Percentiles rank a stretch among this genome's conserved stretches.
These are phyloP conservation scores for Mellilla xanthometata DNA, from an alignment of 2,888 invertebrate genomes.

Conservation along the genomic window DNA sequence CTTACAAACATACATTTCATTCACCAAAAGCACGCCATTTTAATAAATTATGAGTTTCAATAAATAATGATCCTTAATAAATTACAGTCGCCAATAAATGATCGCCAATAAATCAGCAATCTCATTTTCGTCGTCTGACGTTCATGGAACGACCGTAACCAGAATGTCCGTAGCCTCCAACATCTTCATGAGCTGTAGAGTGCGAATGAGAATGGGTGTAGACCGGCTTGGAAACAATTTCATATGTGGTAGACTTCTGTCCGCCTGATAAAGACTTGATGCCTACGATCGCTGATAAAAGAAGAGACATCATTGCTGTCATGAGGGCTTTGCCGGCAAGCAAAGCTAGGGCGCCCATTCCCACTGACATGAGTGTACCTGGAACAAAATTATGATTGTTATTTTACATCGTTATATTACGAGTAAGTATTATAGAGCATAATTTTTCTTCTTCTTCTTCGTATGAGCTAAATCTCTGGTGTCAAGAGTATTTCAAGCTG, in stretches of 20 bases:
- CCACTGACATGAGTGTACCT: constrained; percentile 89
- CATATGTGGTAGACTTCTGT: constrained; percentile 90
- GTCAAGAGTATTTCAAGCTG: too few relatives aligned
- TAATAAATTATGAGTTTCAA: neutral
- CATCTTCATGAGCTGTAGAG: constrained; percentile 83
- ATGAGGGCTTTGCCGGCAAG: constrained; percentile 92
- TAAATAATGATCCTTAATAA: constrained; percentile 5
- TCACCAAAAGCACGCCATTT: neutral
- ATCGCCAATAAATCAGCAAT: too few relatives aligned
- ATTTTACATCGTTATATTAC: too few relatives aligned
- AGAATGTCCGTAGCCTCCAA: constrained; percentile 74
- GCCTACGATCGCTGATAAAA: constrained; percentile 89
- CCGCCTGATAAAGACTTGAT: constrained; percentile 88
- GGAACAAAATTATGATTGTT: constrained; percentile 21
- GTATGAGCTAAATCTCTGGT: too few relatives aligned
- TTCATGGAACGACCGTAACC: constrained; percentile 76
- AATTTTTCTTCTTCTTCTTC: too few relatives aligned
- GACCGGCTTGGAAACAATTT: constrained; percentile 91
- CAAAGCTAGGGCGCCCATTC: constrained; percentile 88
- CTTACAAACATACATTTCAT: neutral
- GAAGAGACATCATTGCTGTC: constrained; percentile 90
- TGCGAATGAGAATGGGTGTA: constrained; percentile 86
- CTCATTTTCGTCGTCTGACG: constrained; percentile 40
- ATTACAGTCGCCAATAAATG: neutral
- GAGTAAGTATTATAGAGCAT: too few relatives aligned